Evolutionary conservation across 2,888 invertebrate genomes (phyloP), one percentile per base, ranked within the genome.

Genomic region (Yponomeuta sedellus): DNA sequence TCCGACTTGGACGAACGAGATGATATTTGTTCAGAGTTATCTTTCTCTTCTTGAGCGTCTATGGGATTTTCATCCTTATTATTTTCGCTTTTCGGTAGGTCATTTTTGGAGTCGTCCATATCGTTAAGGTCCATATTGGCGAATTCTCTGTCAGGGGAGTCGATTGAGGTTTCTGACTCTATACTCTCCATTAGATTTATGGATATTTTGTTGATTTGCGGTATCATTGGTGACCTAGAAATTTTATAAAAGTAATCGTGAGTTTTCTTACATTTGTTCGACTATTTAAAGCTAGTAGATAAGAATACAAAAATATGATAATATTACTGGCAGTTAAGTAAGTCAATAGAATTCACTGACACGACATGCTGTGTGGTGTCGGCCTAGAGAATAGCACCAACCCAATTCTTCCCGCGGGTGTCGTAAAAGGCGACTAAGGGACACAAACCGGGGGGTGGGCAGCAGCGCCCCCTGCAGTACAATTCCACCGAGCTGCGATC

Each of bases 111-210:
- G 68, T 66, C 69, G 75, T 76, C 59, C 0, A 90, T 73, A 63
- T 89, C 89, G 68, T 90, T 89, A 0, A 91, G 75, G 70, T 91
- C 90, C 67, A 91, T 70, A 69, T 88, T 86, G 0, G 87, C 89
- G 57, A 88, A 89, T 71, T 91, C 91, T 70, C 82, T 81, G 56
- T 91, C 91, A 0, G 91, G 91, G 0, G 92, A 92, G 71, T 91
- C 91, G 64, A 90, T 86, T 0, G 92, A 92, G 0, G 91, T 88
- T 77, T 92, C 92, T 0, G 91, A 92, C 77, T 92, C 92, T 63
- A 91, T 91, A 67, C 91, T 91, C 69, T 92, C 92, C 91, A 92
- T 92, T 11, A 92, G 77, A 66, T 92, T 92, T 44, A 92, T 92
- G 11, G 92, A 92, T 70, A 92, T 88, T 81, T 92, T 91, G 70